These are phyloP conservation scores for Sebastes iracundus DNA, from an alignment of 2,797 vertebrate species.

Conservation along the genomic window DNA sequence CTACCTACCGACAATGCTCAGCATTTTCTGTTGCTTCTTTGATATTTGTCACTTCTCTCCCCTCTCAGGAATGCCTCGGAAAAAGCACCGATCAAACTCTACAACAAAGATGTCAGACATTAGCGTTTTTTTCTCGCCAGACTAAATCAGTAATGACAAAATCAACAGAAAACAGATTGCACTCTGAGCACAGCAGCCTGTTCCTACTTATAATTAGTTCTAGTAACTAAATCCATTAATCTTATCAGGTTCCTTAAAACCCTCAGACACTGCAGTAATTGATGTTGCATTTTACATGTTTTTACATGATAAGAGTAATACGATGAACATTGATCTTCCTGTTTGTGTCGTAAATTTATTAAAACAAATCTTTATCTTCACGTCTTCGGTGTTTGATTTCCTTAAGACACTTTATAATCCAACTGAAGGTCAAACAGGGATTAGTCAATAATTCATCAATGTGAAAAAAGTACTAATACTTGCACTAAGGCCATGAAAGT, in stretches of 20 bases:
- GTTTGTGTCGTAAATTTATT: neutral
- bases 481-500: neutral
- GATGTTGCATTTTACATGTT: neutral
- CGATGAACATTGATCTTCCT: neutral
- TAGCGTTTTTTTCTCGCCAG: neutral
- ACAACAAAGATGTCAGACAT: neutral
- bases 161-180: neutral
- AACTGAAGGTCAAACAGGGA: neutral
- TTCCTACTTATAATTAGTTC: neutral
- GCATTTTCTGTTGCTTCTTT: neutral
- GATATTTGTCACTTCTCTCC: neutral
- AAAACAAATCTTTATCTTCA: neutral
- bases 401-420: neutral
- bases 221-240: neutral
- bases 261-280: neutral
- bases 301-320: neutral
- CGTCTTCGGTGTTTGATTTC: neutral
- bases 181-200: neutral
- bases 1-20: neutral
- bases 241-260: neutral
- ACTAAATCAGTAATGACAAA: constrained; percentile 4
- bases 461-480: neutral
- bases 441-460: neutral
- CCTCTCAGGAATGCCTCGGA: neutral
- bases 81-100: neutral